A percentile compares a stretch with the other conserved stretches of the same genome.
These are phyloP conservation scores for Drosophila yooni DNA, from an alignment of 2,888 invertebrate species.

Conservation along the genomic window DNA sequence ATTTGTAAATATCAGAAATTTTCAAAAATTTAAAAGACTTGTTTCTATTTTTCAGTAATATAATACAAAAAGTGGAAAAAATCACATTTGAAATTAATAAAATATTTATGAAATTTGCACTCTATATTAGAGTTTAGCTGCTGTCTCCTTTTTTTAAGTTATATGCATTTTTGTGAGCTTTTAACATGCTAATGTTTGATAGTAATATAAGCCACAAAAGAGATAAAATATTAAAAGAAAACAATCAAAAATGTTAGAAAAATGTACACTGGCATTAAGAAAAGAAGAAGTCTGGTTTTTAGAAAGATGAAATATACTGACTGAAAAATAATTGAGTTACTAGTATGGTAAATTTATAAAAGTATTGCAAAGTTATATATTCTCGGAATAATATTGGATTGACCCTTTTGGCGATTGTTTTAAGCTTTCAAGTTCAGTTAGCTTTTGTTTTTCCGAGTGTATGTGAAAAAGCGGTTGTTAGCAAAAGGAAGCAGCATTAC, in stretches of 20 bases:
- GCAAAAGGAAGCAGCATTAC: slow-evolving; percentile 46
- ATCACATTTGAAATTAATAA: too few species aligned
- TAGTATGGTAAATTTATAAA: not conserved
- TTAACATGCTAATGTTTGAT: too few species aligned
- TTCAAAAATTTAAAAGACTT: not conserved
- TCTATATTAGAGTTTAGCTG: too few species aligned
- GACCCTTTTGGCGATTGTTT: not conserved
- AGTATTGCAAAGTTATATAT: not conserved
- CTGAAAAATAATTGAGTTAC: not conserved
- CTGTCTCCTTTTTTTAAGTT: too few species aligned
- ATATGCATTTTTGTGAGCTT: too few species aligned
- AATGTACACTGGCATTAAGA: too few species aligned
- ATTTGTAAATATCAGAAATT: not conserved
- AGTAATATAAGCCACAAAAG: too few species aligned
- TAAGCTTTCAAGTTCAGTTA: too few species aligned
- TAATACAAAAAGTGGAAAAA: not conserved
- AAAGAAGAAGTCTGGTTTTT: too few species aligned
- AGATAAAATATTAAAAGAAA: too few species aligned
- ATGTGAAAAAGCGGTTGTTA: not conserved
- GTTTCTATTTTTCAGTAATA: not conserved
- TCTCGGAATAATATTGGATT: not conserved
- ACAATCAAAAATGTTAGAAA: too few species aligned
- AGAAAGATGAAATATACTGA: not conserved
- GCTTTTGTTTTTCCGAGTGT: not conserved
- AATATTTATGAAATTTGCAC: too few species aligned